Percentiles rank a stretch among this genome's conserved stretches.
Conservation (phyloP, 2,797 vertebrate genomes). For the Microchirus variegatus region DNA sequence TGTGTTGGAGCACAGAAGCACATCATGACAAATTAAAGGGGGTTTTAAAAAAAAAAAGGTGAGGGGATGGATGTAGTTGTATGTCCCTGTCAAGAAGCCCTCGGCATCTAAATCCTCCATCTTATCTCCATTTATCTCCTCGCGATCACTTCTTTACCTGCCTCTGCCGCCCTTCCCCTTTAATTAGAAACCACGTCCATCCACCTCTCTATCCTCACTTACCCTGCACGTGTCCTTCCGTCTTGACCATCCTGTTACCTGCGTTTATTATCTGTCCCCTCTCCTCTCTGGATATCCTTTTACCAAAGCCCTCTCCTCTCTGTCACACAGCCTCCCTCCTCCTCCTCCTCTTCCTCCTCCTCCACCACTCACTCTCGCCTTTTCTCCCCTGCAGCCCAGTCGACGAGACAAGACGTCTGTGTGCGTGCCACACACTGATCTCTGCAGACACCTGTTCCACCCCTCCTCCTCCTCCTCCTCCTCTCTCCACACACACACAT, state of each 20-base stretch:
- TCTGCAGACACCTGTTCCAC: slow-evolving; percentile 78
- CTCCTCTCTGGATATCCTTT: slow-evolving; percentile 46
- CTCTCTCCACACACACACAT: slow-evolving; percentile 6
- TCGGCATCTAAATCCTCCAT: slow-evolving; percentile 38
- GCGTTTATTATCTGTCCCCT: slow-evolving; percentile 46
- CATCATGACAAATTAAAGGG: too few species aligned
- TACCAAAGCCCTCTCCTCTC: slow-evolving; percentile 46
- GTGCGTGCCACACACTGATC: slow-evolving; percentile 72
- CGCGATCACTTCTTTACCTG: slow-evolving; percentile 36
- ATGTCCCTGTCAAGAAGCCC: slow-evolving; percentile 31
- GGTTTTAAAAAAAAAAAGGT: not conserved
- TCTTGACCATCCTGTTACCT: slow-evolving; percentile 38
- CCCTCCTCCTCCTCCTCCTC: slow-evolving; percentile 27
- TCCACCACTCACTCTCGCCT: slow-evolving; percentile 42
- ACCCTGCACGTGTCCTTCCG: slow-evolving; percentile 23
- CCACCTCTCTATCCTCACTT: slow-evolving; percentile 24
- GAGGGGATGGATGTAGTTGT: slow-evolving; percentile 1
- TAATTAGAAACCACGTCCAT: slow-evolving; percentile 54
- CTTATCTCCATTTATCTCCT: slow-evolving; percentile 45
- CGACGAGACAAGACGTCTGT: slow-evolving; percentile 66
- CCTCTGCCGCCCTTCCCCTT: slow-evolving; percentile 28
- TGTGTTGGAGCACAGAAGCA: too few species aligned
- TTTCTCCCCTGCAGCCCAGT: slow-evolving; percentile 61
- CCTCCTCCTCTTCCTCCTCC: not conserved
- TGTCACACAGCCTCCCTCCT: slow-evolving; percentile 30